Base-by-base conservation (phyloP, 2,113 vertebrate species). In the Calidris pugnax region DNA sequence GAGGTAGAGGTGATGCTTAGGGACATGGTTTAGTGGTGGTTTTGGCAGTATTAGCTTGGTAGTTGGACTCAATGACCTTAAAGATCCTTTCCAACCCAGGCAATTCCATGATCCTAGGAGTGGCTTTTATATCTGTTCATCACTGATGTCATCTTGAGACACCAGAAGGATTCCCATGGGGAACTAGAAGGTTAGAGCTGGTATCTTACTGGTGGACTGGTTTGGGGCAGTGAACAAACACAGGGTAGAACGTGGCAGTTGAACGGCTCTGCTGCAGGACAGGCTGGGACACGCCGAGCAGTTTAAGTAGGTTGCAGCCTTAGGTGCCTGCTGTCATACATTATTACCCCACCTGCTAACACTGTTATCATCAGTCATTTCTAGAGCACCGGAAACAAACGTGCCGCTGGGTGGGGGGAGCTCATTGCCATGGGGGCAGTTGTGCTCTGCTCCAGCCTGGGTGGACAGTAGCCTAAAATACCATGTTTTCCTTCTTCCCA, bases 241-340 rank as follows among this genome's bases (percentile, higher is more conserved):
- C 0, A 0, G 39, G 41, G 59, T 10, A 24, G 27, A 48, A 22
- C 0, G 2, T 4, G 12, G 53, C 45, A 35, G 66, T 4, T 27
- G 59, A 30, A 32, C 71, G 13, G 30, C 82, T 13, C 2, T 43
- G 60, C 12, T 24, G 12, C 12, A 11, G 88, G 67, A 56, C 81
- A 78, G 85, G 94, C 82, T 66, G 88, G 82, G 69, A 22, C 69
- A 57, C 0, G 56, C 55, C 2, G 5, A 30, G 55, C 12, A 5
- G 4, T 1, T 20, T 12, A 10, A 72, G 88, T 62, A 7, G 11
- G 53, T 43, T 14, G 60, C 87, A 35, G 91, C 72, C 91, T 39
- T 53, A 53, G 83, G 18, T 89, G 77, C 57, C 76, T 72, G 51
- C 37, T 76, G 72, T 64, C 69, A 7, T 39, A 5, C 51, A 23